Conservation (phyloP, 2,888 invertebrate species). For the Lumbricus terrestris region DNA sequence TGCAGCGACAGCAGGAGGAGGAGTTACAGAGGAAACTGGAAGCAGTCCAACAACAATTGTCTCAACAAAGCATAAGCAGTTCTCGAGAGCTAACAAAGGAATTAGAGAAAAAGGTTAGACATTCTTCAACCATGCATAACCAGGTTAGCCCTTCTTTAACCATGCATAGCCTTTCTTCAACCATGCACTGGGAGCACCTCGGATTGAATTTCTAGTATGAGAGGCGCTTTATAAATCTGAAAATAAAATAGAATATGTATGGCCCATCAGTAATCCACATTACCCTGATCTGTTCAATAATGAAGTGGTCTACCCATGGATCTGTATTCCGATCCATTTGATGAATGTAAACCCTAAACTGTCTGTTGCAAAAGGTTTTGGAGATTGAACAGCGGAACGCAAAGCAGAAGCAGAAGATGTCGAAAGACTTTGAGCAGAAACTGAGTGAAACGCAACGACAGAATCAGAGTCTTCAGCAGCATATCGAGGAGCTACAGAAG, state of each 20-base stretch:
- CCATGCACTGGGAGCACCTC: no score
- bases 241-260: no score
- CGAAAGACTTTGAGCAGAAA: neutral
- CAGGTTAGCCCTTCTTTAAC: no score
- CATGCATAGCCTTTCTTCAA: no score
- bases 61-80: neutral
- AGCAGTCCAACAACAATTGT: neutral
- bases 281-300: no score
- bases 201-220: no score
- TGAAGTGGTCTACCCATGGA: no score
- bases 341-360: no score
- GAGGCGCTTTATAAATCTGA: no score
- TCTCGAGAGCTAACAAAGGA: neutral
- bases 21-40: neutral
- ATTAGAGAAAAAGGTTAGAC: slow-evolving; percentile 5
- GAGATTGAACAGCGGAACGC: neutral
- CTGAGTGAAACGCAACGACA: neutral
- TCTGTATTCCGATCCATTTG: no score
- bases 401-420: neutral
- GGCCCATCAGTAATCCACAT: no score
- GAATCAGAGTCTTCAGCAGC: neutral
- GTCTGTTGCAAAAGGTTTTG: neutral
- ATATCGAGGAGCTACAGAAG: slow-evolving; percentile 4
- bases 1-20: neutral
- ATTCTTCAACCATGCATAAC: neutral